Percentiles rank a stretch among this genome's conserved stretches.
These are phyloP conservation scores for Sceloporus undulatus DNA, from an alignment of 2,113 vertebrate genomes.

Conservation along the genomic window DNA sequence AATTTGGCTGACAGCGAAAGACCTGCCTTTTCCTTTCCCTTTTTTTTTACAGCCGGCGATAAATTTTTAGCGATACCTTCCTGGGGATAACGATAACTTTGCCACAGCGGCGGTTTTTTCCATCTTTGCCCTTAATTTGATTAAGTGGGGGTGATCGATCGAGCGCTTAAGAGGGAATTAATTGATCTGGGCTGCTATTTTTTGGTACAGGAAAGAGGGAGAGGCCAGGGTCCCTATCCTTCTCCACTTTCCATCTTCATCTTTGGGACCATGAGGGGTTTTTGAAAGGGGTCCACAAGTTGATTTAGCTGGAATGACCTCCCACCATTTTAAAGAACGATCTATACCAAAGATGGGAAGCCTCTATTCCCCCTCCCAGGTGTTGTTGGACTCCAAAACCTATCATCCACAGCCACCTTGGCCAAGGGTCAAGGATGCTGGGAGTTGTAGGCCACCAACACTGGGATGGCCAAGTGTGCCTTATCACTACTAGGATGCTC, in stretches of 20 bases:
- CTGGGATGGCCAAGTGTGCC: not conserved
- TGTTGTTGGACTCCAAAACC: too few relatives aligned
- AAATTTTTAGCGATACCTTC: slow-evolving; percentile 23
- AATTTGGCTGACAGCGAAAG: slow-evolving; percentile 10
- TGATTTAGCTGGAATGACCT: too few relatives aligned
- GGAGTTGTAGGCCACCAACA: not conserved
- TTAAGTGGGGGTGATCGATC: slow-evolving; percentile 15
- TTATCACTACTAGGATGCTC: too few relatives aligned
- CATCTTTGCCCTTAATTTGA: slow-evolving; percentile 33
- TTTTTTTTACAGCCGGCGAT: not conserved
- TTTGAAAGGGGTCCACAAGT: too few relatives aligned
- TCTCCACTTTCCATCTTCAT: not conserved
- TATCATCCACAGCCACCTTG: not conserved
- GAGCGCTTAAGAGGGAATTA: not conserved
- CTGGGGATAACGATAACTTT: not conserved
- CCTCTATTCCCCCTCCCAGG: not conserved
- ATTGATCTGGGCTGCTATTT: rapidly evolving
- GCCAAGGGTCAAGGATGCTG: not conserved
- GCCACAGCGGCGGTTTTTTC: not conserved
- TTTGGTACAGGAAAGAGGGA: not conserved
- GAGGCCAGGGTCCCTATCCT: not conserved
- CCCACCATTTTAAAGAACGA: not conserved
- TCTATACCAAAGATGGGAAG: not conserved
- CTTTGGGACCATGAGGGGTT: too few relatives aligned
- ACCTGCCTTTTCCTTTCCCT: not conserved